Base-by-base conservation (phyloP, 2,113 vertebrate species). In the Anarhynchus alexandrinus region DNA sequence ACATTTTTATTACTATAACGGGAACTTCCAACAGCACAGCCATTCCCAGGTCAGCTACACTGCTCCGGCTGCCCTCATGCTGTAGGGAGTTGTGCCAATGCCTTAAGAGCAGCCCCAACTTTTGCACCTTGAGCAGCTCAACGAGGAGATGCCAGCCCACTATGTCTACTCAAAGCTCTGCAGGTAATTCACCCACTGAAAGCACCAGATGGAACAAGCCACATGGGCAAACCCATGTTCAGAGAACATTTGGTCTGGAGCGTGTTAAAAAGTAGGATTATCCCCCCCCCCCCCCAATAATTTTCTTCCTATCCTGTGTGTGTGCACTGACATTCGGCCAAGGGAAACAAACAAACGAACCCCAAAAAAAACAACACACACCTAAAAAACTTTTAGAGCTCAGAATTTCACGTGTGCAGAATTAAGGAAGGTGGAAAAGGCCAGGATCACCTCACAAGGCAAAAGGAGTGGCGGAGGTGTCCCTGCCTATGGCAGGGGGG, bases 11-110 rank as follows among this genome's bases (percentile, higher is more conserved):
- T 59, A 30, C 87, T 55, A 0, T 29, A 70, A 90, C 3, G 51
- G 91, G 81, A 96, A n/a, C 93, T 91, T 95, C 93, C 93, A 94
- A 43, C 5, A 87, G 59, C 91, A 27, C 76, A 82, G 78, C 84
- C 58, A 10, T 82, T 82, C 88, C 80, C 77, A 83, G 88, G 70
- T 72, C 78, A 59, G 40, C 23, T 15, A 10, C 5, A 4, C 76
- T 57, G 58, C 82, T 92, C 82, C n/a, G 42, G 34, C 12, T 40
- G 23, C 30, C 5, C 88, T 82, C 52, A 7, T 36, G 2, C 38
- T 2, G 6, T 0, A 18, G 51, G 80, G 32, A 49, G 17, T 25
- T 54, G 67, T 9, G 30, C 61, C 51, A 23, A 1, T 4, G 34
- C 36, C 4, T 25, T 9, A 62, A 38, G 18, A 81, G 40, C 61